These are phyloP conservation scores for Sialia sialis DNA, from an alignment of 2,113 vertebrate genomes.

Conservation along the genomic window DNA sequence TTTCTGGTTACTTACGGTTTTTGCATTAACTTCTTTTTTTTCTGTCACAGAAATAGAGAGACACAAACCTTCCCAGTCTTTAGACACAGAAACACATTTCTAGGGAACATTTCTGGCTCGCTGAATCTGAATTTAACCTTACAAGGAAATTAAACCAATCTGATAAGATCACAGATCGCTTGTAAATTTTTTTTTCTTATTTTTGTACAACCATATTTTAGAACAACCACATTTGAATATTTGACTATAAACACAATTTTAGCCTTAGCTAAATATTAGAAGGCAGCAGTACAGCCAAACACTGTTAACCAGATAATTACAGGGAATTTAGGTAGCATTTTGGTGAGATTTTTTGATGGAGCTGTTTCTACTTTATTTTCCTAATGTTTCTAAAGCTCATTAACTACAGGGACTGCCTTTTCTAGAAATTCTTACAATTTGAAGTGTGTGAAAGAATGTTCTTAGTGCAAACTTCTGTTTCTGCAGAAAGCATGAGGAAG, in stretches of 20 bases:
- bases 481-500: constrained; percentile 74
- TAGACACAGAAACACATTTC: background rate
- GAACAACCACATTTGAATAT: background rate
- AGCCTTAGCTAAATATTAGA: background rate
- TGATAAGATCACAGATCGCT: background rate
- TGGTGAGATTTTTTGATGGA: background rate
- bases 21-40: background rate
- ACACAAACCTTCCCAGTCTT: background rate
- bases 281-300: background rate
- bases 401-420: constrained; percentile 66
- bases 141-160: background rate
- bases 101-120: background rate
- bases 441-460: constrained; percentile 75
- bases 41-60: background rate
- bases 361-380: background rate
- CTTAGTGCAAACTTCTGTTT: constrained; percentile 77
- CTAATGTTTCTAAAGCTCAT: background rate
- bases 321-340: background rate
- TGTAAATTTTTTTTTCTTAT: background rate
- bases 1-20: background rate
- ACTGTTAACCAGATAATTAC: background rate
- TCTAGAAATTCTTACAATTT: constrained; percentile 68
- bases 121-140: background rate
- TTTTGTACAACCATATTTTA: background rate
- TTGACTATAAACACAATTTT: background rate